Evolutionary conservation across 2,113 vertebrate species (phyloP).

Genomic region (Cathartes aura): DNA sequence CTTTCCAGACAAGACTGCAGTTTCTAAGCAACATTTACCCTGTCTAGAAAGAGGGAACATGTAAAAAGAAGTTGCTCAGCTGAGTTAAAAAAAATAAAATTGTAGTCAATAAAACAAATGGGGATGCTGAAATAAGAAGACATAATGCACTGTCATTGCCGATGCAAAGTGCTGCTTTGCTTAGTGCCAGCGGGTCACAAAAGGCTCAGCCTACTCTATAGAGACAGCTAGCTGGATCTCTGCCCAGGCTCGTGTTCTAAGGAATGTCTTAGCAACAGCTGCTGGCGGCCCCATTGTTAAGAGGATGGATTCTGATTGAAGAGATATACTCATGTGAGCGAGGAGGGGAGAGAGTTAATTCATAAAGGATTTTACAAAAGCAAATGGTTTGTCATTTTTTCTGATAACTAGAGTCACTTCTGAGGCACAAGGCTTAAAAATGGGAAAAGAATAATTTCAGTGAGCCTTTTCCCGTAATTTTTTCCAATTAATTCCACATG

Average conservation of each 20-base stretch:
- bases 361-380: constrained; percentile 6
- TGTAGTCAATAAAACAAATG: background rate
- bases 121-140: constrained; percentile 5
- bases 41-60: background rate
- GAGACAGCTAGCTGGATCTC: constrained; percentile 49
- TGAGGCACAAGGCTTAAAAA: background rate
- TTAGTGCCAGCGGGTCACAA: constrained; percentile 50
- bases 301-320: background rate
- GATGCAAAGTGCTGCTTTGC: constrained; percentile 13
- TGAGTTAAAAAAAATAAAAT: background rate
- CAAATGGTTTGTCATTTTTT: background rate
- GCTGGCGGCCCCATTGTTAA: constrained; percentile 39
- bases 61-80: constrained; percentile 15
- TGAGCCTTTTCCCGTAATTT: background rate
- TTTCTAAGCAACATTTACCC: constrained; percentile 55
- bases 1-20: background rate
- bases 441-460: background rate
- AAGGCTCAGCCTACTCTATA: constrained; percentile 31
- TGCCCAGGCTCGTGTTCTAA: constrained; percentile 53
- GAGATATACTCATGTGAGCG: background rate
- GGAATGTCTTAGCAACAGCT: constrained; percentile 68
- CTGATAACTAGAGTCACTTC: background rate
- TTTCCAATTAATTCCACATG: background rate
- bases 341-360: constrained; percentile 31
- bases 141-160: background rate